These are phyloP conservation scores for Haliaeetus leucogaster DNA, from an alignment of 2,113 vertebrate genomes.

Conservation along the genomic window DNA sequence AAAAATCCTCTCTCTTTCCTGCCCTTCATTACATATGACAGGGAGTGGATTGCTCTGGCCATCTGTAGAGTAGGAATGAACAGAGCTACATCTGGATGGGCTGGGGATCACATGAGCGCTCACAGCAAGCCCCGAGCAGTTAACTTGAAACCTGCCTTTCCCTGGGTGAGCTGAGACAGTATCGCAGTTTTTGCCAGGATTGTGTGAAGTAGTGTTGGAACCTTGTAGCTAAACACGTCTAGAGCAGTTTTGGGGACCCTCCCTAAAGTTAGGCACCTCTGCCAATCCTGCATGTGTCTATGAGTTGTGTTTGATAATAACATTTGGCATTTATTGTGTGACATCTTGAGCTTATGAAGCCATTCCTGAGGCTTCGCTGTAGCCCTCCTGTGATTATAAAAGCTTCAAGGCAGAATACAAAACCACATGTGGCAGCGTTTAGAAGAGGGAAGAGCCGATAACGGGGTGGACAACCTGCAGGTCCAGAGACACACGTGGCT, in stretches of 20 bases:
- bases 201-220: background rate
- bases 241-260: background rate
- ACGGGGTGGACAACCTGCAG: background rate
- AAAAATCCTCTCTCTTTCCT: background rate
- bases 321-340: background rate
- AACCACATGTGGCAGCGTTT: background rate
- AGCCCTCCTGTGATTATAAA: background rate
- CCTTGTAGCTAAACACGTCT: background rate
- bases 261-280: background rate
- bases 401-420: background rate
- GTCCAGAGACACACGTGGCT: fast-evolving
- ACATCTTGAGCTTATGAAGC: background rate
- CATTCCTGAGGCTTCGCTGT: background rate
- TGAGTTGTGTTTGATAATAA: background rate
- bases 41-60: background rate
- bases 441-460: background rate
- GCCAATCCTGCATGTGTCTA: background rate
- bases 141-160: background rate
- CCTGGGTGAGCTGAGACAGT: background rate
- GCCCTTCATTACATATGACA: background rate
- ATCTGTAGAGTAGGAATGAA: background rate
- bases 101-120: background rate
- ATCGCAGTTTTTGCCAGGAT: background rate
- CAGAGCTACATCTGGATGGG: background rate
- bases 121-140: background rate